A percentile compares a stretch with the other conserved stretches of the same genome.
Conservation (phyloP, 92 coral and sea anemone genomes). For the Heteractis magnifica region DNA sequence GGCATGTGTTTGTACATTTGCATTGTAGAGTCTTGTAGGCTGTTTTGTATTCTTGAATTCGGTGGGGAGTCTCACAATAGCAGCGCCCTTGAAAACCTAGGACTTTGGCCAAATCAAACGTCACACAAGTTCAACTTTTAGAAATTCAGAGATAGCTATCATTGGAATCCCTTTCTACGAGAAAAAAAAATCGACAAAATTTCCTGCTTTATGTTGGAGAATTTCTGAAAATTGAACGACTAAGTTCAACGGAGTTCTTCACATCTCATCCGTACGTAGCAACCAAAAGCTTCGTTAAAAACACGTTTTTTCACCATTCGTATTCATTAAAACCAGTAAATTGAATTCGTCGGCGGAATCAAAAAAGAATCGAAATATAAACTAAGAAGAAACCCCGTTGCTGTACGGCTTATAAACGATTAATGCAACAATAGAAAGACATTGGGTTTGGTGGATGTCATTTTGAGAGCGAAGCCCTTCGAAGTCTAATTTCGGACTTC, state of each 20-base stretch:
- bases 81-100: not conserved
- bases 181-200: no score
- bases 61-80: not conserved
- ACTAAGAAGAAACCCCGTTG: slow-evolving; percentile 2
- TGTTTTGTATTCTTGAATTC: not conserved
- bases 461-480: slow-evolving; percentile 8
- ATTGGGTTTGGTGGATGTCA: not conserved
- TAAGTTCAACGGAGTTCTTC: not conserved
- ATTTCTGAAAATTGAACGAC: not conserved
- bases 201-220: not conserved
- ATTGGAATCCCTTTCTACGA: not conserved
- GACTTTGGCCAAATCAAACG: not conserved
- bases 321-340: not conserved
- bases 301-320: slow-evolving; percentile 4
- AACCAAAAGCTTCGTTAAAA: not conserved
- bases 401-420: not conserved
- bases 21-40: not conserved
- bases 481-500: not conserved
- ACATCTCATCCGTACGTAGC: slow-evolving; percentile 2
- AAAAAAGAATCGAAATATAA: not conserved
- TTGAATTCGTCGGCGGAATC: not conserved
- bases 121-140: not conserved
- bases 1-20: not conserved
- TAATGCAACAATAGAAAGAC: slow-evolving; percentile 5
- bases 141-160: not conserved